Evolutionary conservation across 2,797 vertebrate species (phyloP).

Genomic region (Chromis chromis): DNA sequence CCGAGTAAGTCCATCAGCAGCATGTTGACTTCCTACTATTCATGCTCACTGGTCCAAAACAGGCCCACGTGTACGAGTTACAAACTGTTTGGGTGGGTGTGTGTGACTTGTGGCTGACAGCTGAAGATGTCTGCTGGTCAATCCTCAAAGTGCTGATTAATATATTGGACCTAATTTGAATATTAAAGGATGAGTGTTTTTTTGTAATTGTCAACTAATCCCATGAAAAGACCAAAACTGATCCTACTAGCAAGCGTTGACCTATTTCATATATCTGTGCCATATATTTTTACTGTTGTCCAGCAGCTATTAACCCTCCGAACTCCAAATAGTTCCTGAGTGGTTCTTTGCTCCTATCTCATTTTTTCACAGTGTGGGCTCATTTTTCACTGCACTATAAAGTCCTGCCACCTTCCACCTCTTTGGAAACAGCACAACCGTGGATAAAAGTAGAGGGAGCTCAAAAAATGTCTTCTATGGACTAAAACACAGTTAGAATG

Average conservation of each 20-base stretch:
- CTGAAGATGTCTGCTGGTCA: slow-evolving; percentile 4
- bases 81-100: slow-evolving; percentile 3
- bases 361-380: too few species aligned
- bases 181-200: background rate
- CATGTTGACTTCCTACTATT: slow-evolving; percentile 10
- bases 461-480: too few species aligned
- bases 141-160: background rate
- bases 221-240: background rate
- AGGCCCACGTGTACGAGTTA: slow-evolving; percentile 12
- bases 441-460: too few species aligned
- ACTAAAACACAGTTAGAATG: too few species aligned
- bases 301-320: background rate
- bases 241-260: background rate
- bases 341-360: too few species aligned
- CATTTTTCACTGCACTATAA: too few species aligned
- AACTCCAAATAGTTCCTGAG: too few species aligned
- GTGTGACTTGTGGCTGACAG: background rate
- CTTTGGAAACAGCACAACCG: too few species aligned
- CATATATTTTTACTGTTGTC: background rate
- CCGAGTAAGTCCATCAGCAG: slow-evolving; percentile 27
- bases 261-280: background rate
- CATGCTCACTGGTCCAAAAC: slow-evolving; percentile 1
- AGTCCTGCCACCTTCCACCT: too few species aligned
- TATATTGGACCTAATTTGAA: background rate
- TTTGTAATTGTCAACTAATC: background rate